Conservation (phyloP, 2,113 vertebrate genomes). For the Calidris pugnax region DNA sequence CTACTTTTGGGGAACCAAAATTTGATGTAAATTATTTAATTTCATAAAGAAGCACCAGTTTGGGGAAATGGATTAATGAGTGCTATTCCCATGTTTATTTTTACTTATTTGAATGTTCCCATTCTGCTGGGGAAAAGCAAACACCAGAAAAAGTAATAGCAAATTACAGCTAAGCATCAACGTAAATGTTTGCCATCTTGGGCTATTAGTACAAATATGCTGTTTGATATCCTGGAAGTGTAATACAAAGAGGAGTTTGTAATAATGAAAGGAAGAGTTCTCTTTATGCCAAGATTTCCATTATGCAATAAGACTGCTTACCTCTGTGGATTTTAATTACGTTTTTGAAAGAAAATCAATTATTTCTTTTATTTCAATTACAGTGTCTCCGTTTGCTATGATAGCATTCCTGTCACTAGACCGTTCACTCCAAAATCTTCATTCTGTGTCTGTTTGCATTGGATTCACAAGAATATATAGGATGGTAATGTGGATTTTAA, state of each 20-base stretch:
- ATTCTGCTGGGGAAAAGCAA: not conserved
- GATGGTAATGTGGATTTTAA: constrained; percentile 82
- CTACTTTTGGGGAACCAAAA: not conserved
- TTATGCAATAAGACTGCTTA: constrained; percentile 24
- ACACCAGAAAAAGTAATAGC: not conserved
- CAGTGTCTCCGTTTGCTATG: constrained; percentile 94
- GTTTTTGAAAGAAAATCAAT: not conserved
- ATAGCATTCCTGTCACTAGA: constrained; percentile 93
- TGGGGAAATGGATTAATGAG: not conserved
- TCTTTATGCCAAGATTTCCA: not conserved
- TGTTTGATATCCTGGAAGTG: not conserved
- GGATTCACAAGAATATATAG: constrained; percentile 95
- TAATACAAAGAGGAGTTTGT: not conserved
- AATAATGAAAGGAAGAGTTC: not conserved
- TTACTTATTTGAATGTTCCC: not conserved
- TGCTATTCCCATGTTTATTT: not conserved
- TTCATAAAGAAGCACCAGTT: not conserved
- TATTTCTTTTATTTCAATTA: constrained; percentile 61
- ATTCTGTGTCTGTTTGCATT: constrained; percentile 85
- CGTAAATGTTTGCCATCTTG: not conserved
- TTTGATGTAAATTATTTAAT: not conserved
- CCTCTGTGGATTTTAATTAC: not conserved
- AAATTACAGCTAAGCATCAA: not conserved
- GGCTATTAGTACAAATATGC: not conserved
- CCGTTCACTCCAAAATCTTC: constrained; percentile 81